Evolutionary conservation across 2,888 invertebrate species (phyloP).

Genomic region (Matsumyia berberina): DNA sequence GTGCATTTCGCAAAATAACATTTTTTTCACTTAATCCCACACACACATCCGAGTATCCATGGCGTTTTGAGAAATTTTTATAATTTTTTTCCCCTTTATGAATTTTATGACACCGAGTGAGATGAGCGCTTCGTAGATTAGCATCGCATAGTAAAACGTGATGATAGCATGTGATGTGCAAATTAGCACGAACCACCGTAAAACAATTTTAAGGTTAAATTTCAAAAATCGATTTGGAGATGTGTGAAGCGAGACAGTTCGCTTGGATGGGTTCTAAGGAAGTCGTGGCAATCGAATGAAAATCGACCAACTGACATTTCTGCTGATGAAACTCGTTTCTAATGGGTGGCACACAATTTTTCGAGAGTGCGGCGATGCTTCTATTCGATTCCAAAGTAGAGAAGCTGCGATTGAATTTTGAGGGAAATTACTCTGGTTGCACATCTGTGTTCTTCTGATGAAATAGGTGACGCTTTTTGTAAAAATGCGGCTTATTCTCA

Average conservation of each 20-base stretch:
- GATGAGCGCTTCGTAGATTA: conserved; percentile 26
- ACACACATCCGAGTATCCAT: background rate
- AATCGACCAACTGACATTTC: too few relatives aligned
- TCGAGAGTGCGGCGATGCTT: too few relatives aligned
- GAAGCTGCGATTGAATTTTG: too few relatives aligned
- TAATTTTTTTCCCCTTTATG: background rate
- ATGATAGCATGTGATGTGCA: conserved; percentile 29
- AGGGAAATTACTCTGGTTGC: too few relatives aligned
- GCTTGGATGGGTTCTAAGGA: too few relatives aligned
- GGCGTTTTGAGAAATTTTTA: background rate
- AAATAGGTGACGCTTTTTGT: too few relatives aligned
- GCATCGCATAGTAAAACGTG: conserved; percentile 29
- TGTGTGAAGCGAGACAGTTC: background rate
- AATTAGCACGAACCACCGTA: conserved; percentile 21
- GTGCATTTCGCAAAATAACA: conserved; percentile 14
- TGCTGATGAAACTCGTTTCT: too few relatives aligned
- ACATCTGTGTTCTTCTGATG: too few relatives aligned
- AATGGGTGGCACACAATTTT: too few relatives aligned
- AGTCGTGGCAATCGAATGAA: too few relatives aligned
- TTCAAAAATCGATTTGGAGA: conserved; percentile 1
- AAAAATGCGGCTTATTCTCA: too few relatives aligned
- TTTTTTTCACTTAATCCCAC: background rate
- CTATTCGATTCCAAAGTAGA: too few relatives aligned
- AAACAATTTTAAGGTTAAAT: background rate
- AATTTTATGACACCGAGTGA: conserved; percentile 22